Evolutionary conservation across 2,113 vertebrate species (phyloP), one percentile per base, ranked within the genome.

Genomic region (Pelmatolapia mariae): DNA sequence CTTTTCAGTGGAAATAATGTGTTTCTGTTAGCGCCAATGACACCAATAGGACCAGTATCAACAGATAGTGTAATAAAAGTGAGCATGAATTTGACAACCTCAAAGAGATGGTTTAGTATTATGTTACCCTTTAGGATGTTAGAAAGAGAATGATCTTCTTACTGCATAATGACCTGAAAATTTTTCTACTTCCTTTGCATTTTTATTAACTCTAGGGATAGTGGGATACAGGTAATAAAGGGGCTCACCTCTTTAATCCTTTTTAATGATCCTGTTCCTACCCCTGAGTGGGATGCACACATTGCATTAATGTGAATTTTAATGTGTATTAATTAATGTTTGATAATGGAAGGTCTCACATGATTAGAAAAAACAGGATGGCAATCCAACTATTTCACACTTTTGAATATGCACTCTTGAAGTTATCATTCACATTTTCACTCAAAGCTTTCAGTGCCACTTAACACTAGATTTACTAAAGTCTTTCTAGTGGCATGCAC

Each of bases 301-400:
- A 87, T 76, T 63, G 31, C 43, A 80, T 83, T 82, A 84, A 87
- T 84, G 56, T 79, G 56, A 73, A 87, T 68, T 82, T 81, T 54
- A 86, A 90, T 85, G 38, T 18, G 57, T 53, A 84, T 84, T 53
- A 83, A 83, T 83, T 83, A 80, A 88, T 22, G 61, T 88, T 73
- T 82, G 52, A 59, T 84, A 53, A 86, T 82, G 24, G 10, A 59
- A 22, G 19, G 45, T 82, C 53, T 54, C 38, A 31, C 7, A 3
- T 10, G 61, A 88, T 81, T 40, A 22, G 33, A 26, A 22, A 15
- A 45, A 78, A 78, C 47, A n/a, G 6, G 10, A 31, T 38, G 50
- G 53, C 87, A 80, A 53, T 81, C 36, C 71, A 24, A 24, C 31
- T 24, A 10, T 40, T 61, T 12, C 26, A 50, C 15, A 16, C 1